A percentile compares a stretch with the other conserved stretches of the same genome.
phyloP scores from a whole-genome alignment of 1,140 invertebrate genomes.

The Diorhabda carinulata region DNA sequence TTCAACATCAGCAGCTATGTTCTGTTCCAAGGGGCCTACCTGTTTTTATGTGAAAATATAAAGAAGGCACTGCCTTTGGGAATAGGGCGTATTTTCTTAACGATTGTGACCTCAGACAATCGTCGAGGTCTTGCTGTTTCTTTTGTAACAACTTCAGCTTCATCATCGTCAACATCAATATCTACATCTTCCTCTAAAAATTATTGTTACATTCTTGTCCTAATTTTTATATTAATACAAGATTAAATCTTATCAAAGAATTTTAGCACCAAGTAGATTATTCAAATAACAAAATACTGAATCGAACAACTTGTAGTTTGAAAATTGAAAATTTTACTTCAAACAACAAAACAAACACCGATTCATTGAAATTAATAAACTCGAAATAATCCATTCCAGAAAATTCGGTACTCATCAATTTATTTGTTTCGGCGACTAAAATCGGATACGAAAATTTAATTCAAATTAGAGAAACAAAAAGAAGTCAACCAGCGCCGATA shows the following conservation, averaged over 20 bases:
- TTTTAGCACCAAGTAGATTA: no score
- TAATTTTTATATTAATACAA: conserved; percentile 5
- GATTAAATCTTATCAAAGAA: no score
- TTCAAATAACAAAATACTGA: no score
- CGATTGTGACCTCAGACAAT: conserved; percentile 85
- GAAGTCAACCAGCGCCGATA: no score
- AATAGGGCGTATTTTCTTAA: conserved; percentile 88
- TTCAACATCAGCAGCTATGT: conserved; percentile 43
- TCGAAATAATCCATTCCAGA: no score
- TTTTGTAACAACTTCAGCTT: conserved; percentile 34
- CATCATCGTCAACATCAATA: conserved; percentile 23
- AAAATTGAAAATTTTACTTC: background rate
- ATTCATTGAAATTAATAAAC: no score
- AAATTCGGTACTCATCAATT: no score
- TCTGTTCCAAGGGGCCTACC: conserved; percentile 55
- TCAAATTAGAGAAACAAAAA: no score
- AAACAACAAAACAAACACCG: conserved; percentile 20
- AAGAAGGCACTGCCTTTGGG: conserved; percentile 92
- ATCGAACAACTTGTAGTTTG: no score
- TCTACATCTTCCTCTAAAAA: conserved; percentile 51
- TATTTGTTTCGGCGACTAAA: no score
- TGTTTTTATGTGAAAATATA: conserved; percentile 92
- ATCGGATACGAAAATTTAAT: no score
- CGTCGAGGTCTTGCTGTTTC: conserved; percentile 76
- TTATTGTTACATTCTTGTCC: conserved; percentile 35